phyloP scores from a whole-genome alignment of 2,888 invertebrate genomes.

The Ferrisia virgata region DNA sequence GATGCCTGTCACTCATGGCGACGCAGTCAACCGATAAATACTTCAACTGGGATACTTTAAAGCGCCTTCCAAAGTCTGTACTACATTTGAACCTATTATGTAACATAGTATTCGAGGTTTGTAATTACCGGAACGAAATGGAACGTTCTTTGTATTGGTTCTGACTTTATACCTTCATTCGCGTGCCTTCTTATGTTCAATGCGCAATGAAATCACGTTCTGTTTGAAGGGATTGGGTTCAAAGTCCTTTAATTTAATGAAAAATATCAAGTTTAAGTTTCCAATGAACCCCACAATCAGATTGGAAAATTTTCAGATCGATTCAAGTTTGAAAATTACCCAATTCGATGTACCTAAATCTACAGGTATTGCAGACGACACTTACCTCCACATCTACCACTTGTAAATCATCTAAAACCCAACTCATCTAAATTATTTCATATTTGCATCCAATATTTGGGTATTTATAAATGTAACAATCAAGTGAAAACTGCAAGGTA shows the following conservation, averaged over 20 bases:
- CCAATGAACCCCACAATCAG: neutral
- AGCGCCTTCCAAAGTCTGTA: constrained; percentile 42
- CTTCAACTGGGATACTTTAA: constrained; percentile 38
- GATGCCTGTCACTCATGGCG: constrained; percentile 43
- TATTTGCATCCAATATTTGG: no score
- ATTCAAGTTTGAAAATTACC: neutral
- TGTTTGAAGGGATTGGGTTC: constrained; percentile 5
- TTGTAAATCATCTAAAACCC: no score
- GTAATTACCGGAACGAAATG: constrained; percentile 42
- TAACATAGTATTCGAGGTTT: constrained; percentile 33
- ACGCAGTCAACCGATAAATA: constrained; percentile 42
- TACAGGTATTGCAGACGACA: no score
- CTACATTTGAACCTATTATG: constrained; percentile 23
- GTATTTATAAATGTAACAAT: no score
- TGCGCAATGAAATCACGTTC: neutral
- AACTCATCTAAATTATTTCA: no score
- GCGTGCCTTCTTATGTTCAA: neutral
- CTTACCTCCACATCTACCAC: no score
- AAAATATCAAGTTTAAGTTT: neutral
- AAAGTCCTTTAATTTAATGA: neutral
- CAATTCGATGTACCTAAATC: no score
- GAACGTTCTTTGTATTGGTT: constrained; percentile 5
- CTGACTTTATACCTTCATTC: neutral
- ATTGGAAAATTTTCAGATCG: neutral
- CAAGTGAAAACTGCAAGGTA: no score